Percentiles rank a stretch among this genome's conserved stretches.
Evolutionary conservation across 1,140 invertebrate genomes (phyloP).

Genomic region (Drosophila tristis): DNA sequence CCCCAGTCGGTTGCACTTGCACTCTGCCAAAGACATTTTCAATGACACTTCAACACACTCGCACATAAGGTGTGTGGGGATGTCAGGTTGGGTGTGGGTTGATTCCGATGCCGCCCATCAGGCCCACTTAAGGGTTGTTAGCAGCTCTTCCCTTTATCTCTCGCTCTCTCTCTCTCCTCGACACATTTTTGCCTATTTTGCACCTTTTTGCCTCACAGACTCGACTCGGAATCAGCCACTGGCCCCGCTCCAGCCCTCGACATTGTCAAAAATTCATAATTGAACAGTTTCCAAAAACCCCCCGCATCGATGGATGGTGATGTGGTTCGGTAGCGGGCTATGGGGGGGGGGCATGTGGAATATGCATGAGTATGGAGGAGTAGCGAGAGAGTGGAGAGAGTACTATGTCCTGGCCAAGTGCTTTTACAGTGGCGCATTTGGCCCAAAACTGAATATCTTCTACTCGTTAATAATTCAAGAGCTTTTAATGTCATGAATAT

Average conservation of each 20-base stretch:
- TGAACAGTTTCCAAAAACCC: constrained; percentile 63
- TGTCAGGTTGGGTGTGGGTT: neutral
- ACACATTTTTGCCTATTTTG: constrained; percentile 64
- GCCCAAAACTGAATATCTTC: constrained; percentile 71
- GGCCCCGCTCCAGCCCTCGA: constrained; percentile 9
- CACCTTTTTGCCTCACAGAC: constrained; percentile 51
- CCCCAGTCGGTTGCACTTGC: constrained; percentile 44
- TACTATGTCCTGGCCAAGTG: constrained; percentile 56
- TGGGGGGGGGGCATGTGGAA: neutral
- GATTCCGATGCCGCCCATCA: constrained; percentile 9
- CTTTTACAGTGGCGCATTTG: constrained; percentile 66
- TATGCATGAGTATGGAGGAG: constrained; percentile 36
- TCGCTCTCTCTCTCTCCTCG: constrained; percentile 3
- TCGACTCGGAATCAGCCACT: neutral
- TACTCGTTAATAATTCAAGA: constrained; percentile 77
- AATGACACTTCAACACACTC: constrained; percentile 53
- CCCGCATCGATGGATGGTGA: constrained; percentile 1
- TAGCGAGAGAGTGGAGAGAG: neutral
- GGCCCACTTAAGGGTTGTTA: constrained; percentile 58
- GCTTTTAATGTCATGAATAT: constrained; percentile 82
- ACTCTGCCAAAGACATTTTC: constrained; percentile 31
- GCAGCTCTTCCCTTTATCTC: neutral
- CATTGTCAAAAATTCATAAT: constrained; percentile 81
- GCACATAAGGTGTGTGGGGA: constrained; percentile 10
- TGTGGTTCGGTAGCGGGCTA: neutral